Conservation (phyloP, 1,140 invertebrate genomes). For the Leptinotarsa undecemlineata region DNA sequence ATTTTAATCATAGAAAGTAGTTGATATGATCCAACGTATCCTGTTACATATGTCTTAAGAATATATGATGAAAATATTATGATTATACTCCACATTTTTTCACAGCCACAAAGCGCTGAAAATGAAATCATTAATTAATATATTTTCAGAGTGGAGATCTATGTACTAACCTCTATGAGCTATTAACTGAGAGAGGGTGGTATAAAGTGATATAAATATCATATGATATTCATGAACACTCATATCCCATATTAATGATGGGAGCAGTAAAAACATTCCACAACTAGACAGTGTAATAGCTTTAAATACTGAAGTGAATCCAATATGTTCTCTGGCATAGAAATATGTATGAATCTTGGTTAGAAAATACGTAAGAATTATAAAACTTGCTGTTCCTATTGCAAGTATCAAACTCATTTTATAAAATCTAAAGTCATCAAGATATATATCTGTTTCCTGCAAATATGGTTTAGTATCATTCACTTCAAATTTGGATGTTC, state of each 20-base stretch:
- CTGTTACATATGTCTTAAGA: constrained; percentile 26
- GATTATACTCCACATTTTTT: constrained; percentile 49
- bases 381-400: constrained; percentile 44
- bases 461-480: constrained; percentile 52
- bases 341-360: constrained; percentile 43
- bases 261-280: constrained; percentile 57
- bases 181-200: constrained; percentile 50
- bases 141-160: constrained; percentile 12
- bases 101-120: constrained; percentile 46
- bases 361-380: constrained; percentile 41
- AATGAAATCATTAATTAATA: constrained; percentile 33
- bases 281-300: constrained; percentile 57
- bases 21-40: not conserved
- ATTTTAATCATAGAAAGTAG: too few relatives aligned
- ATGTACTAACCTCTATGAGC: constrained; percentile 50
- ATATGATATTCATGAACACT: constrained; percentile 52
- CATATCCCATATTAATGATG: constrained; percentile 59
- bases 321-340: constrained; percentile 25
- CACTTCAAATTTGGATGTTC: constrained; percentile 12
- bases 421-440: constrained; percentile 49
- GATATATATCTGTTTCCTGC: constrained; percentile 42
- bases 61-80: constrained; percentile 43
- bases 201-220: constrained; percentile 50
- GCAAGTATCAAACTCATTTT: constrained; percentile 48
- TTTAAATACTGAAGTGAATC: constrained; percentile 49